Evolutionary conservation across 2,113 vertebrate species (phyloP).

Genomic region (Phoenicopterus ruber): DNA sequence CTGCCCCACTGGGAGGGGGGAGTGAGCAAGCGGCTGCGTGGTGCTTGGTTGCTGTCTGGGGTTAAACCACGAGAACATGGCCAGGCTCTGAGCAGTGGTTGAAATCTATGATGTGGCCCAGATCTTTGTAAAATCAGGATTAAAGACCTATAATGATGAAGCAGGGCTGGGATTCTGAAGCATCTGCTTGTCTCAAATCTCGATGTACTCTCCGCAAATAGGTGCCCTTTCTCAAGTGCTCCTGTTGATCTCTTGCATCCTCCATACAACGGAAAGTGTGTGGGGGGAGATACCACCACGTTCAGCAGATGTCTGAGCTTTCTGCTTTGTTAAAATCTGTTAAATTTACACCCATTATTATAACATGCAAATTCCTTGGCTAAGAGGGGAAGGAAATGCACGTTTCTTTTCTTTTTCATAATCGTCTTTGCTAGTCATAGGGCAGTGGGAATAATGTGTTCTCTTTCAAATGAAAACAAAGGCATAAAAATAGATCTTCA

Average conservation of each 20-base stretch:
- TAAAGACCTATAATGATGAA: background rate
- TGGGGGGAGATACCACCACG: background rate
- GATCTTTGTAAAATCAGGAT: background rate
- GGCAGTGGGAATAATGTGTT: slow-evolving; percentile 47
- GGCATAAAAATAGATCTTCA: slow-evolving; percentile 53
- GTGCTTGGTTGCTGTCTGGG: no score
- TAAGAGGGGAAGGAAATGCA: background rate
- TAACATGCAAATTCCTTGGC: slow-evolving; percentile 25
- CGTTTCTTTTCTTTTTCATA: background rate
- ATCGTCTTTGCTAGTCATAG: slow-evolving; percentile 25
- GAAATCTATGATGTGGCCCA: fast-evolving
- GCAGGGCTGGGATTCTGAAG: background rate
- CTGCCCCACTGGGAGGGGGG: no score
- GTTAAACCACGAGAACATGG: no score
- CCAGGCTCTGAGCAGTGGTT: background rate
- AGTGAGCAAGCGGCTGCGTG: no score
- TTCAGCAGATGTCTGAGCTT: background rate
- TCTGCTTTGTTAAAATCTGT: background rate
- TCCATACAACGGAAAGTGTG: background rate
- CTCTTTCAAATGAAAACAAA: slow-evolving; percentile 57
- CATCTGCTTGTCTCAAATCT: background rate
- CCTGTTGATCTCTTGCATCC: background rate
- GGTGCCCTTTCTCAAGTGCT: background rate
- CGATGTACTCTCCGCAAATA: background rate
- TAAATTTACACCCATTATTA: background rate